Base-by-base conservation (phyloP, 2,888 invertebrate genomes). In the Athripsodes cinereus region DNA sequence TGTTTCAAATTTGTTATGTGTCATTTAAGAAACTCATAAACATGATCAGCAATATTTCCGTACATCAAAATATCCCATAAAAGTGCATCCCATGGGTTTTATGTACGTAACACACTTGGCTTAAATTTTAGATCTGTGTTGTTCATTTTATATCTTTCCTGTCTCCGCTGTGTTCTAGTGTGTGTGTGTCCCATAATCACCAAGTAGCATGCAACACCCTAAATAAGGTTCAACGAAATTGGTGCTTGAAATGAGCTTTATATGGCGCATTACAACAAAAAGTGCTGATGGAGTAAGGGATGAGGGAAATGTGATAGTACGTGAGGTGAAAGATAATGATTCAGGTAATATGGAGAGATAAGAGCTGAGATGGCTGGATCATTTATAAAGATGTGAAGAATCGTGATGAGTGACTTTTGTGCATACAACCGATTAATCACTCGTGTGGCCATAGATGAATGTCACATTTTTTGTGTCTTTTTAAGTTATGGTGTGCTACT, bases 271-370 rank as follows among this genome's bases (percentile, higher is more conserved):
- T 40, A 40, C 40, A 40, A 40, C 40, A 40, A 40, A 40, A 40
- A 40, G 40, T 40, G 40, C 40, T 40, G 40, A 40, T 40, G 40
- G 40, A n/a, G 40, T 40, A n/a, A 16, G 40, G 40, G 40, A 40
- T 40, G 40, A 40, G 40, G 2, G 3, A 26, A 10, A 26, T 26
- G 26, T 26, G 26, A 26, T 16, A 40, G 8, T 5, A 40, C 40
- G 40, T 40, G 40, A 40, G 40, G 16, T 16, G 40, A 40, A 40
- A 40, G 40, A 40, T 40, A 40, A 40, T 40, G n/a, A 40, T 5
- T 5, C 16, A 26, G 26, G 26, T 26, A 26, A 26, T 26, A 26
- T 26, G 26, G 40, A 40, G 16, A 16, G 40, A 40, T 40, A 40
- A 13, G 40, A 40, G 10, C 26, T 26, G 26, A n/a, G 40, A 40